Base-by-base conservation (phyloP, 37 sponge, comb jelly and placozoan genomes). In the Geodia barretti region DNA sequence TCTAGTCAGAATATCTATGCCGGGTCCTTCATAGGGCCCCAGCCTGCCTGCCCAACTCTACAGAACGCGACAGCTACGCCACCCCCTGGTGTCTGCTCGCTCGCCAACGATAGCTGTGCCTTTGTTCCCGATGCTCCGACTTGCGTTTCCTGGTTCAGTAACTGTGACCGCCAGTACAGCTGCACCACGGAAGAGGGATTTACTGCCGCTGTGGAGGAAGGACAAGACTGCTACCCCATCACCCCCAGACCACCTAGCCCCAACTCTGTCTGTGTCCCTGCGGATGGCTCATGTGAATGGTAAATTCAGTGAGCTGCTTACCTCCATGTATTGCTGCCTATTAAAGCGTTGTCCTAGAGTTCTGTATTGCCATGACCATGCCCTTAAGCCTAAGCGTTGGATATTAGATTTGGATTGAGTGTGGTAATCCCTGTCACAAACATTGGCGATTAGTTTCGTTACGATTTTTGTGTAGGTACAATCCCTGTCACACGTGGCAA, bases 401-500 rank as follows among this genome's bases (percentile, higher is more conserved):
- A n/a, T n/a, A n/a, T n/a, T n/a, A n/a, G n/a, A n/a, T n/a, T n/a
- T n/a, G n/a, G n/a, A n/a, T n/a, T n/a, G n/a, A n/a, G n/a, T n/a
- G n/a, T n/a, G n/a, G n/a, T n/a, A n/a, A n/a, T n/a, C n/a, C n/a
- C n/a, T n/a, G n/a, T n/a, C n/a, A n/a, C n/a, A n/a, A n/a, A n/a
- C n/a, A n/a, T n/a, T n/a, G n/a, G n/a, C n/a, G n/a, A n/a, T n/a
- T n/a, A n/a, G n/a, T n/a, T n/a, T n/a, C n/a, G n/a, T n/a, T n/a
- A n/a, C n/a, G n/a, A n/a, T n/a, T n/a, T n/a, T n/a, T n/a, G n/a
- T n/a, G n/a, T n/a, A n/a, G n/a, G n/a, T 79, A 68, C 38, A 80
- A 80, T 29, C 80, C 80, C 26, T 80, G 80, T 70, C 70, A 39
- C 0, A 26, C 28, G 35, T 80, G 80, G 80, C 33, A 33, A 39